Evolutionary conservation across 2,797 vertebrate species (phyloP).

Genomic region (Takifugu rubripes): DNA sequence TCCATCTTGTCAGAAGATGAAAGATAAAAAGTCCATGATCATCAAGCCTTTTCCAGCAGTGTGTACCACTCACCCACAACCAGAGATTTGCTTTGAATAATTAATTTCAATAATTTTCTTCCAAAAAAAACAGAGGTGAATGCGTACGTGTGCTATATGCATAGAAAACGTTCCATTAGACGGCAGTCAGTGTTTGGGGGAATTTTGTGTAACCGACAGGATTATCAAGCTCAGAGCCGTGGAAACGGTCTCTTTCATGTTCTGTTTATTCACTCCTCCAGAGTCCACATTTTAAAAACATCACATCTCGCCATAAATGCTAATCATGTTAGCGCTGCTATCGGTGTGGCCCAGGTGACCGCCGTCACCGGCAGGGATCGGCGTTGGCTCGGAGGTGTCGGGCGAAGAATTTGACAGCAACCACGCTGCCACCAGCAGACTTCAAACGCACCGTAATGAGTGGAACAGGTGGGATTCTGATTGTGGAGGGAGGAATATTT

Average conservation of each 20-base stretch:
- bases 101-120: too few relatives aligned
- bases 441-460: slow-evolving; percentile 49
- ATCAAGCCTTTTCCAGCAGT: neutral
- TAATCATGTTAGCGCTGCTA: slow-evolving; percentile 41
- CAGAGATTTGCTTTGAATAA: too few relatives aligned
- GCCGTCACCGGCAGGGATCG: slow-evolving; percentile 33
- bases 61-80: neutral
- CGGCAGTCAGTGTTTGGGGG: neutral
- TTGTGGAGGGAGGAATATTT: neutral
- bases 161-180: neutral
- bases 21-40: neutral
- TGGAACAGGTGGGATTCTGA: neutral
- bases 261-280: slow-evolving; percentile 1
- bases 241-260: neutral
- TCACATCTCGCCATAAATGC: slow-evolving; percentile 10
- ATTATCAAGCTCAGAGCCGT: neutral
- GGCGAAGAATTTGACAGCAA: slow-evolving; percentile 14
- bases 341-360: slow-evolving; percentile 62
- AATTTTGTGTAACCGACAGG: neutral
- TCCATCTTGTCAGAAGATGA: slow-evolving; percentile 1
- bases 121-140: neutral
- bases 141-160: neutral
- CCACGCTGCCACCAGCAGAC: slow-evolving; percentile 23
- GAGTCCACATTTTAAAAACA: slow-evolving; percentile 5
- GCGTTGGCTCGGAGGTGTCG: slow-evolving; percentile 49